Base-by-base conservation (phyloP, 2,797 vertebrate species). In the Rhynchotus rufescens region DNA sequence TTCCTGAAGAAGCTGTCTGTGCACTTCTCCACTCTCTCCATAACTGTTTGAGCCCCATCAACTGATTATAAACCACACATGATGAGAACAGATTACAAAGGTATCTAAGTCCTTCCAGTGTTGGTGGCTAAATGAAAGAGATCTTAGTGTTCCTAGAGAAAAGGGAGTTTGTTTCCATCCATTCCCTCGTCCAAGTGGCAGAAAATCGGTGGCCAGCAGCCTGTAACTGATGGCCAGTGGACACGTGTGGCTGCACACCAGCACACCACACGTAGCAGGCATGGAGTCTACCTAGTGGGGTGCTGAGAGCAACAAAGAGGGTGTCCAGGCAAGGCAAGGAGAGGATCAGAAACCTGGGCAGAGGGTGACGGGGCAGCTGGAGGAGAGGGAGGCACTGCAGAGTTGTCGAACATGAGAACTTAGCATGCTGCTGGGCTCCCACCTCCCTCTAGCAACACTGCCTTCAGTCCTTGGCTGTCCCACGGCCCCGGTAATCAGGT, bases 11-110 rank as follows among this genome's bases (percentile, higher is more conserved):
- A n/a, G 54, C 10, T 12, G 17, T n/a, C 54, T n/a, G 30, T 20
- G 30, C 54, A 56, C 11, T n/a, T 56, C 30, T n/a, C 54, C n/a
- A 19, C 54, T 56, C 54, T 56, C 54, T 56, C 30, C 10, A 4
- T 20, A 56, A n/a, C 30, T 56, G 30, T 64, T 86, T 71, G 45
- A 60, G 1, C 8, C 16, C 38, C 60, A 66, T 28, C 4, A 3
- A 7, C 22, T n/a, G 54, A 56, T 56, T n/a, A 56, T 14, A 56
- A 56, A n/a, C 2, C 4, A 5, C 0, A 42, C 62, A 4, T 19
- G 22, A 42, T 3, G 3, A 56, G 30, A 10, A 56, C 28, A 56
- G 17, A 21, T 68, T 36, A 20, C 5, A 4, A n/a, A 4, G 4
- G 0, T 69, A 47, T 73, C 32, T 44, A 47, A 71, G 56, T 15